Conservation (phyloP, 2,888 invertebrate species). For the Drosophila multiciliata region DNA sequence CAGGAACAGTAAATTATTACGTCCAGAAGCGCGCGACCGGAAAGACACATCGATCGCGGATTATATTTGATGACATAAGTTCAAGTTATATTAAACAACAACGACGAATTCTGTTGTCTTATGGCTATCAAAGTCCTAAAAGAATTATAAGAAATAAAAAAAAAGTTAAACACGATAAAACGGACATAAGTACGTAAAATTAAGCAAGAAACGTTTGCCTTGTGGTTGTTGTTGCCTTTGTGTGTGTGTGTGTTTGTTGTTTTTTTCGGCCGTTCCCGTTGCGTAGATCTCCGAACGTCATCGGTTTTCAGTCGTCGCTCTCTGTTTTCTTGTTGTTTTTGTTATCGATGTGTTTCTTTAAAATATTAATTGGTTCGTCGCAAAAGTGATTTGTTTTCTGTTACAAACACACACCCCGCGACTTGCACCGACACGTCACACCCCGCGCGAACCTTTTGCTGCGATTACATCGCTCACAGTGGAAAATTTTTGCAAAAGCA, state of each 20-base stretch:
- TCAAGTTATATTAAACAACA: constrained; percentile 60
- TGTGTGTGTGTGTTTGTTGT: constrained; percentile 27
- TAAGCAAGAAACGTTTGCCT: constrained; percentile 36
- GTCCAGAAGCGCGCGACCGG: constrained; percentile 82
- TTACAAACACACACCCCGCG: constrained; percentile 21
- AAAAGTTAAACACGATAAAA: constrained; percentile 40
- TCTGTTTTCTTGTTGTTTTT: constrained; percentile 44
- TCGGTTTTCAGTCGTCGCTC: constrained; percentile 36
- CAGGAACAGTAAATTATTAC: constrained; percentile 84
- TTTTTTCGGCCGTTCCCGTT: constrained; percentile 29
- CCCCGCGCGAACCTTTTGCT: constrained; percentile 14
- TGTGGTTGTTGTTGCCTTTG: constrained; percentile 42
- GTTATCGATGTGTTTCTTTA: constrained; percentile 65
- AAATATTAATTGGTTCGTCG: constrained; percentile 8
- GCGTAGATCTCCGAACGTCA: constrained; percentile 40
- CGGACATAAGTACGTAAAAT: constrained; percentile 15
- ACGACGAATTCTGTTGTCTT: constrained; percentile 31
- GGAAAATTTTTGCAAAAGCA: constrained; percentile 66
- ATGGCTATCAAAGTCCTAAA: constrained; percentile 63
- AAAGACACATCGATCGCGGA: constrained; percentile 43
- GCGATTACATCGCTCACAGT: constrained; percentile 51
- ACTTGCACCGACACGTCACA: background rate
- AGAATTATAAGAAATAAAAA: constrained; percentile 32
- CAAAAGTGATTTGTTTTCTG: constrained; percentile 46
- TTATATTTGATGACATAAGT: constrained; percentile 44